Evolutionary conservation across 2,113 vertebrate genomes (phyloP).

Genomic region (Scomber colias): DNA sequence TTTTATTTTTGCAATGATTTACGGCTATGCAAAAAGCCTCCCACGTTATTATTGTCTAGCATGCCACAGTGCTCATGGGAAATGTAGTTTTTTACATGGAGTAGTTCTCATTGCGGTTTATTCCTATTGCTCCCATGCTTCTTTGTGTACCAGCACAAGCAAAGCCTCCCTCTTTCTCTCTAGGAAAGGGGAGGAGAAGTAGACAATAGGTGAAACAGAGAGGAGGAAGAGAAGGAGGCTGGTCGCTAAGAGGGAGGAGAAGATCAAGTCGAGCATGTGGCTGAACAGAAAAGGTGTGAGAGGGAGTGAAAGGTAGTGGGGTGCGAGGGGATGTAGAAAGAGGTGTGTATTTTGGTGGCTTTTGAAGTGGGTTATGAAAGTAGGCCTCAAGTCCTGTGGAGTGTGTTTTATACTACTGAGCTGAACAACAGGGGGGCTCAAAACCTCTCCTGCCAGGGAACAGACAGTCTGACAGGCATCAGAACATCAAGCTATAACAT

Average conservation of each 20-base stretch:
- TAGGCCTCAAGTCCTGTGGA: conserved; percentile 30
- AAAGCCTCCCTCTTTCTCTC: conserved; percentile 18
- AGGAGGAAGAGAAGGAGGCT: not conserved
- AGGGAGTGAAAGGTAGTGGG: conserved; percentile 22
- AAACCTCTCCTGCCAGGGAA: conserved; percentile 31
- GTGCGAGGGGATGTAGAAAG: conserved; percentile 45
- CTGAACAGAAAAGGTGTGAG: no score
- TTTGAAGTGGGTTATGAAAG: conserved; percentile 68
- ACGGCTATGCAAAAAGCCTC: not conserved
- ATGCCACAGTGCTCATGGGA: conserved; percentile 13
- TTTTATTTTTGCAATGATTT: conserved; percentile 30
- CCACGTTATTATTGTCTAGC: not conserved
- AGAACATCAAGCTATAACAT: conserved; percentile 36
- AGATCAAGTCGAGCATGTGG: no score
- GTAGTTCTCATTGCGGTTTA: not conserved
- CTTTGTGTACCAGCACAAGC: conserved; percentile 25
- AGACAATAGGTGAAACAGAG: conserved; percentile 9
- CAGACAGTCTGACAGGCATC: conserved; percentile 29
- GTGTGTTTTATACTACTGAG: conserved; percentile 45
- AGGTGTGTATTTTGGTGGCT: conserved; percentile 26
- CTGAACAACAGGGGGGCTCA: conserved; percentile 45
- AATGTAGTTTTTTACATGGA: conserved; percentile 33
- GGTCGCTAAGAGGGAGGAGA: not conserved
- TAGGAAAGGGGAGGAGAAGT: conserved; percentile 6
- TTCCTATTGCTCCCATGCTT: not conserved